Conservation (phyloP, 2,888 invertebrate genomes). For the Cataglyphis livida region DNA sequence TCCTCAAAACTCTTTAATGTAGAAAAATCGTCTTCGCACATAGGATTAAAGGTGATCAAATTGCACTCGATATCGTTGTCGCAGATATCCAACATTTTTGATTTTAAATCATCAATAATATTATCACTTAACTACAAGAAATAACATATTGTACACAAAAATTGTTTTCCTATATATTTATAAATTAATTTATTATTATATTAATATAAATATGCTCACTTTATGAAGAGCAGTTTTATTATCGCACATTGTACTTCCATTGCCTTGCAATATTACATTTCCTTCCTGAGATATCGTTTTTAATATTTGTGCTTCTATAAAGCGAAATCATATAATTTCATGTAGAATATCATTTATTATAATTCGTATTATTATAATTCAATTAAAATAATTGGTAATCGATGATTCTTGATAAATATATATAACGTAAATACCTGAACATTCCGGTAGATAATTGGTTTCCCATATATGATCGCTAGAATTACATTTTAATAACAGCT, state of each 20-base stretch:
- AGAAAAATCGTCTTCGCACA: conserved; percentile 71
- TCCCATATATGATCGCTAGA: conserved; percentile 70
- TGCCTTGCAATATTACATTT: conserved; percentile 84
- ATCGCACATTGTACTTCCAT: conserved; percentile 84
- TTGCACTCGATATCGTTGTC: conserved; percentile 80
- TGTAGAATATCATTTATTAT: neutral
- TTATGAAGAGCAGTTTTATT: conserved; percentile 84
- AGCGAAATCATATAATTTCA: neutral
- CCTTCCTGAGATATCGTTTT: conserved; percentile 86
- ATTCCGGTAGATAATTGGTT: conserved; percentile 86
- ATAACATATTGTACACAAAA: conserved; percentile 16
- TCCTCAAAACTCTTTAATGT: conserved; percentile 34
- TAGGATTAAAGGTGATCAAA: conserved; percentile 71
- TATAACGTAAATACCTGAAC: conserved; percentile 85
- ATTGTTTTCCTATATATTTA: neutral
- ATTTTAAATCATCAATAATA: conserved; percentile 77
- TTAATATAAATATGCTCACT: conserved; percentile 73
- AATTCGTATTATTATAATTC: neutral
- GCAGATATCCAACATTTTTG: conserved; percentile 77
- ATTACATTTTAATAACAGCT: conserved; percentile 78
- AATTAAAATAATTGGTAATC: neutral
- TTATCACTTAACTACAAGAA: conserved; percentile 77
- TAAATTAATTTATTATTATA: neutral
- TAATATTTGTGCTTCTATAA: conserved; percentile 86
- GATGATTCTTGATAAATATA: neutral